Percentiles rank a stretch among this genome's conserved stretches.
Conservation (phyloP, 1,140 invertebrate genomes). For the Drosophila prosaltans region DNA sequence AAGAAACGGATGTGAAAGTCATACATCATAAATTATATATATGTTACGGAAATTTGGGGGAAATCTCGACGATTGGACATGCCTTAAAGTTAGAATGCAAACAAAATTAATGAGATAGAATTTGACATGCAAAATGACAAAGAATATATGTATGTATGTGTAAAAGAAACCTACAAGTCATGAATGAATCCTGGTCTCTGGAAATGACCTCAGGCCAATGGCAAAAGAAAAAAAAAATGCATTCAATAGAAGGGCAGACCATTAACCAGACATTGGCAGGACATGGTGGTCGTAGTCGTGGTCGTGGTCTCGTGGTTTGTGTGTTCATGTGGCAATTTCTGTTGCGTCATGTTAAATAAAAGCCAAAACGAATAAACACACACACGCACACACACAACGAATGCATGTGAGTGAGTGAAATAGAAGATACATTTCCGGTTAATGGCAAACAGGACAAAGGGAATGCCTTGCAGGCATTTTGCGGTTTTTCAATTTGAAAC, state of each 20-base stretch:
- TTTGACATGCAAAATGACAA: constrained; percentile 49
- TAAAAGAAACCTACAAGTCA: constrained; percentile 55
- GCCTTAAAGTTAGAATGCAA: constrained; percentile 19
- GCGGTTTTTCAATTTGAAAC: constrained; percentile 60
- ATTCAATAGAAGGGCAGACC: constrained; percentile 42
- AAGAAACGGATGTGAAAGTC: background rate
- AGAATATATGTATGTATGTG: background rate
- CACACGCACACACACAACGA: constrained; percentile 45
- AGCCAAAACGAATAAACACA: constrained; percentile 40
- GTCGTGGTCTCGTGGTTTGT: constrained; percentile 43
- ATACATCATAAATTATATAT: background rate
- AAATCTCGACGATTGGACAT: constrained; percentile 22
- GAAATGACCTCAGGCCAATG: constrained; percentile 53
- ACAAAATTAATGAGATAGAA: constrained; percentile 45
- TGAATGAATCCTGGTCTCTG: constrained; percentile 48
- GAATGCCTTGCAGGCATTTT: constrained; percentile 42
- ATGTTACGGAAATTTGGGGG: background rate
- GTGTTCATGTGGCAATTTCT: constrained; percentile 47
- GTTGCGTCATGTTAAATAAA: constrained; percentile 80
- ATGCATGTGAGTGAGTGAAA: constrained; percentile 29
- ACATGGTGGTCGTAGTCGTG: constrained; percentile 41
- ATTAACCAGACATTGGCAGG: constrained; percentile 64
- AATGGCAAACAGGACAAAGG: constrained; percentile 35
- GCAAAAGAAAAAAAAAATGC: constrained; percentile 22
- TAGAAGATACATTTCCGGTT: constrained; percentile 57